These are phyloP conservation scores for Taxidea taxus DNA, from an alignment of 2,113 vertebrate species.

Conservation along the genomic window DNA sequence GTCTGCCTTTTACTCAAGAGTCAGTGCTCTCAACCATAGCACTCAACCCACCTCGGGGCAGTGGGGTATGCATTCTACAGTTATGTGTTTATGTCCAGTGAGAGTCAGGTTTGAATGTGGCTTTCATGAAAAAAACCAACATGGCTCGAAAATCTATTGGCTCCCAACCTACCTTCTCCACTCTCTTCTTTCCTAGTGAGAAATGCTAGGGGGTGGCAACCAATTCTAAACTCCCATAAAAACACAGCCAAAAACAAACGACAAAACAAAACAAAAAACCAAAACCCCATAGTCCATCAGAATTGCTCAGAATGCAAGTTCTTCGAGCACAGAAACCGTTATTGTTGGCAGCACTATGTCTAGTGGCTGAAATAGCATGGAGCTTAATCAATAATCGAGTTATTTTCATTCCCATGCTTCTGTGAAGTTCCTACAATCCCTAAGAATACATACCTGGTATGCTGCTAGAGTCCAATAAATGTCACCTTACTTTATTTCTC, in stretches of 20 bases:
- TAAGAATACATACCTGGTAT: not conserved
- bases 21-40: rapidly evolving
- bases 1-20: not conserved
- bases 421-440: not conserved
- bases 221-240: not conserved
- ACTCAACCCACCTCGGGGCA: too few species aligned
- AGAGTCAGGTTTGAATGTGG: not conserved
- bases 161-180: not conserved
- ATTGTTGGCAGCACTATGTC: not conserved
- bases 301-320: slow-evolving; percentile 1
- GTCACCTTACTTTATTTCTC: slow-evolving; percentile 39
- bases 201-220: not conserved
- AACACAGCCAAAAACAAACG: not conserved
- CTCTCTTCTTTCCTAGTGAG: not conserved
- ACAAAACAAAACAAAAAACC: too few species aligned
- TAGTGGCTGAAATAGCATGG: not conserved
- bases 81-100: not conserved
- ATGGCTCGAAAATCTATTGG: not conserved
- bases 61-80: rapidly evolving
- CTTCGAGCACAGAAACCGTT: not conserved
- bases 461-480: slow-evolving; percentile 2
- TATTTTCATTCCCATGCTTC: slow-evolving; percentile 15
- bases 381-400: slow-evolving; percentile 39
- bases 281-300: not conserved
- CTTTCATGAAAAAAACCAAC: not conserved